Percentiles rank a stretch among this genome's conserved stretches.
Conservation (phyloP, 2,797 vertebrate genomes). For the Emys orbicularis region DNA sequence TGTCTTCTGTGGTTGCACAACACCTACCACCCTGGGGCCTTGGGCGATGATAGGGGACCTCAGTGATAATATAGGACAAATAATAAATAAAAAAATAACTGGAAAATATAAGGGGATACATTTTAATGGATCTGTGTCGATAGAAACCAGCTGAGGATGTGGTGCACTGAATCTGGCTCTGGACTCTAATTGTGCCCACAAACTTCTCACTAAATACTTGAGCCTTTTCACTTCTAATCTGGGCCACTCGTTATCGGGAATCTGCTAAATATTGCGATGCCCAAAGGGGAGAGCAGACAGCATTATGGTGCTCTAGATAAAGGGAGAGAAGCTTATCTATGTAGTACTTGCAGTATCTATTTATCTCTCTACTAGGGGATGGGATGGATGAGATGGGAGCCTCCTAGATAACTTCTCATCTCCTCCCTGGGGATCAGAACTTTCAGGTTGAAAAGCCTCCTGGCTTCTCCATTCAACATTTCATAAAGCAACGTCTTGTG, state of each 20-base stretch:
- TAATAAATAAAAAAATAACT: accelerated
- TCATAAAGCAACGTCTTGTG: background rate
- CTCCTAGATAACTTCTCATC: background rate
- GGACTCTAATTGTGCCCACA: background rate
- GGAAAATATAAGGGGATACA: accelerated
- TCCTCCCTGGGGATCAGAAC: background rate
- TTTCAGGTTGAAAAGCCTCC: background rate
- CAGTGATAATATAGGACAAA: background rate
- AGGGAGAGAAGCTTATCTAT: background rate
- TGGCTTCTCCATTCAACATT: background rate
- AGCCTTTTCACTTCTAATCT: background rate
- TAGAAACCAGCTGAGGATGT: background rate
- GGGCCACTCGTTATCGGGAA: background rate
- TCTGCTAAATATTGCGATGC: accelerated
- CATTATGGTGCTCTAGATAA: background rate
- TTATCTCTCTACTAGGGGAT: accelerated
- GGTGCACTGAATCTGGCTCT: background rate
- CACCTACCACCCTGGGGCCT: background rate
- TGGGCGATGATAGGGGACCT: background rate
- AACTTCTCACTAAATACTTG: background rate
- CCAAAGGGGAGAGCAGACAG: accelerated
- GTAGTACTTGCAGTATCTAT: background rate
- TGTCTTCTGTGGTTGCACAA: background rate
- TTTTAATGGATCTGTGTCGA: background rate
- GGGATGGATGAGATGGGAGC: background rate